These are phyloP conservation scores for Asteroscopus sphinx DNA, from an alignment of 2,888 invertebrate genomes.

Conservation along the genomic window DNA sequence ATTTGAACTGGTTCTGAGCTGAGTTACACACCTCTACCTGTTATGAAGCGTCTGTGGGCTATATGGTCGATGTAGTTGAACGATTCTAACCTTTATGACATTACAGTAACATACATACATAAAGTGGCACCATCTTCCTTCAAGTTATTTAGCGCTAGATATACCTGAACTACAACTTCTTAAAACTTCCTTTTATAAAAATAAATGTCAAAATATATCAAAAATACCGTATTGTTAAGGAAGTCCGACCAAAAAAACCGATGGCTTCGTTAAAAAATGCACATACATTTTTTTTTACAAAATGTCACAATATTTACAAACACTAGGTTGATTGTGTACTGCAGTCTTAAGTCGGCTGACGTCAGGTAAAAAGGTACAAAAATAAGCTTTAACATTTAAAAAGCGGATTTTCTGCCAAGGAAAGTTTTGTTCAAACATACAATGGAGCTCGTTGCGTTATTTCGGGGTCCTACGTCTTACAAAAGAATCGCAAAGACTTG, in stretches of 20 bases:
- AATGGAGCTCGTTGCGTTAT: conserved; percentile 48
- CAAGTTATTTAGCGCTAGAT: too few relatives aligned
- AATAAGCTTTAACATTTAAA: conserved; percentile 40
- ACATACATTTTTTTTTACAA: conserved; percentile 1
- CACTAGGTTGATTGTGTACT: conserved; percentile 24
- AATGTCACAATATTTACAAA: conserved; percentile 25
- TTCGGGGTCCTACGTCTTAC: conserved; percentile 39
- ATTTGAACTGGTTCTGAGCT: too few relatives aligned
- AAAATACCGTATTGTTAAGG: conserved; percentile 14
- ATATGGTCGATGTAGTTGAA: too few relatives aligned
- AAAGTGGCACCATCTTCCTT: too few relatives aligned
- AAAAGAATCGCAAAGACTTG: conserved; percentile 36
- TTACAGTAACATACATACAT: too few relatives aligned
- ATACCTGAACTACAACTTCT: too few relatives aligned
- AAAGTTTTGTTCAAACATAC: conserved; percentile 41
- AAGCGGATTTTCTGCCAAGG: conserved; percentile 36
- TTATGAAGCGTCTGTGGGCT: too few relatives aligned
- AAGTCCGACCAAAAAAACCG: conserved; percentile 2
- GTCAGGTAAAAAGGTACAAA: conserved; percentile 34
- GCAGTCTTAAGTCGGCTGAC: conserved; percentile 17
- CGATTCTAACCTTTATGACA: too few relatives aligned
- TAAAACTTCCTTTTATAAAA: background rate
- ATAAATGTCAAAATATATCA: background rate
- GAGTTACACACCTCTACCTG: too few relatives aligned
- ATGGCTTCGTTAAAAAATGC: conserved; percentile 14